phyloP scores from a whole-genome alignment of 2,888 invertebrate species.

The Ditula angustiorana region DNA sequence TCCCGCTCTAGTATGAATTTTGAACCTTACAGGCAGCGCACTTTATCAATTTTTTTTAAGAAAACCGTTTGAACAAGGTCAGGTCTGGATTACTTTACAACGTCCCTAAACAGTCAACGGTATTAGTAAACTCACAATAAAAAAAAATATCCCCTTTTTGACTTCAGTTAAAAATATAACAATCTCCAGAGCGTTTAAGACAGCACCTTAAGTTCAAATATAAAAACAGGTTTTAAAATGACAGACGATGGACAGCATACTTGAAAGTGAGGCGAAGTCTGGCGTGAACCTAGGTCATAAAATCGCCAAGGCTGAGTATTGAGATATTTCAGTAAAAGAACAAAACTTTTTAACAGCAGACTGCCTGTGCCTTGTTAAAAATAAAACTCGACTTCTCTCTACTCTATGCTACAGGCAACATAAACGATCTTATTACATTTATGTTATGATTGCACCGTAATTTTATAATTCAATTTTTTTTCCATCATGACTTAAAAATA shows the following conservation, averaged over 20 bases:
- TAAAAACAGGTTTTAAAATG: constrained; percentile 32
- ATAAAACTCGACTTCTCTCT: constrained; percentile 51
- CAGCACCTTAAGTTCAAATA: background rate
- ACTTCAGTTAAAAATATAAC: too few species aligned
- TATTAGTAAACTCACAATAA: too few species aligned
- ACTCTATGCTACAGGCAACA: too few species aligned
- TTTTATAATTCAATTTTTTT: constrained; percentile 7
- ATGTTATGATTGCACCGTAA: constrained; percentile 23
- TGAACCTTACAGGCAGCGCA: too few species aligned
- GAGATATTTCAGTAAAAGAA: constrained; percentile 46
- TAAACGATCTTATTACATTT: constrained; percentile 37
- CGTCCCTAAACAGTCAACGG: too few species aligned
- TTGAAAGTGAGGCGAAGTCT: constrained; percentile 35
- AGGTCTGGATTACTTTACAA: too few species aligned
- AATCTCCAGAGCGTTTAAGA: too few species aligned
- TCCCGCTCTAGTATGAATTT: too few species aligned
- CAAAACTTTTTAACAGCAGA: constrained; percentile 49
- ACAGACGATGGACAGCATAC: constrained; percentile 21
- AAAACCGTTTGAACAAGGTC: too few species aligned
- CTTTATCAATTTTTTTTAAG: too few species aligned
- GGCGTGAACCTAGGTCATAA: constrained; percentile 41
- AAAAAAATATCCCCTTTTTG: too few species aligned
- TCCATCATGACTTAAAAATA: background rate
- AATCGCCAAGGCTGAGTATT: constrained; percentile 43
- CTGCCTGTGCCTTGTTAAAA: constrained; percentile 46